These are phyloP conservation scores for Paraplagusia blochii DNA, from an alignment of 2,113 vertebrate genomes.

Conservation along the genomic window DNA sequence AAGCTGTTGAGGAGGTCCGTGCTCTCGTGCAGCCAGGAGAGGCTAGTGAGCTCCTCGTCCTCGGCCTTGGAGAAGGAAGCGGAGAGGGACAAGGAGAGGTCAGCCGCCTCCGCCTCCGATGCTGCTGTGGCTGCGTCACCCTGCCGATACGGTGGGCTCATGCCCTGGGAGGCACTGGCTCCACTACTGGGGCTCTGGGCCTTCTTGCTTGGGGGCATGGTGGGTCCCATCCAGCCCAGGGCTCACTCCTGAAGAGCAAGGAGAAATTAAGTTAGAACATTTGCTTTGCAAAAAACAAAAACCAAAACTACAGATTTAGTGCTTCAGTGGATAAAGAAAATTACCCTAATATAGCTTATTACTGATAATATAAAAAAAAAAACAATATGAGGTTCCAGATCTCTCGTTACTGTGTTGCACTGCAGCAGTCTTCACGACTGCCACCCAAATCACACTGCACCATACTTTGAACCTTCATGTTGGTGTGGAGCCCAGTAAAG, in stretches of 20 bases:
- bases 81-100: constrained; percentile 89
- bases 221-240: constrained; percentile 95
- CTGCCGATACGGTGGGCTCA: constrained; percentile 86
- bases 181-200: constrained; percentile 89
- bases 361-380: constrained; percentile 43
- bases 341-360: constrained; percentile 63
- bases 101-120: constrained; percentile 86
- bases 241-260: constrained; percentile 75
- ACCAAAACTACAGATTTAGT: constrained; percentile 59
- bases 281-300: no score
- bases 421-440: no score
- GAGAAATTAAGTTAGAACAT: constrained; percentile 27
- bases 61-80: constrained; percentile 81
- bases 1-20: constrained; percentile 97
- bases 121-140: constrained; percentile 72
- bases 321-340: constrained; percentile 62
- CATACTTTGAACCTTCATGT: no score
- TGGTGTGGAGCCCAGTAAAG: no score
- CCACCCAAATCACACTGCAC: no score
- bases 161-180: constrained; percentile 87
- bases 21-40: constrained; percentile 97
- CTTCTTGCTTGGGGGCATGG: constrained; percentile 99
- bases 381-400: constrained; percentile 40
- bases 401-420: no score
- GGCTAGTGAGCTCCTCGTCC: constrained; percentile 97